Percentiles rank a stretch among this genome's conserved stretches.
Conservation (phyloP, 2,797 vertebrate genomes). For the Phoebastria nigripes region DNA sequence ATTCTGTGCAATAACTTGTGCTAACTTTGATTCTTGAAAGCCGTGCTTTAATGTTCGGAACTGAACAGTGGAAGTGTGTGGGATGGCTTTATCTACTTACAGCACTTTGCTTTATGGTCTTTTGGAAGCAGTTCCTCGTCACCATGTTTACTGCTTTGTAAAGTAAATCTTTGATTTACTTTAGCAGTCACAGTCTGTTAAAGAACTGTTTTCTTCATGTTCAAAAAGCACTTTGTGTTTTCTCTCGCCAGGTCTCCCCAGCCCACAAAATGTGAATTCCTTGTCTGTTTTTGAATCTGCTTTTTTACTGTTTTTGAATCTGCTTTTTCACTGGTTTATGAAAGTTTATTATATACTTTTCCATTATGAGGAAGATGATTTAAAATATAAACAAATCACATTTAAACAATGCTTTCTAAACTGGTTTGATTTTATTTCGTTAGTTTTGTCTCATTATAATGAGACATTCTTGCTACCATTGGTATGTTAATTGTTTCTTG, state of each 20-base stretch:
- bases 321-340: background rate
- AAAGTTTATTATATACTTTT: background rate
- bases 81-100: background rate
- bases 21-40: background rate
- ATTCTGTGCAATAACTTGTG: background rate
- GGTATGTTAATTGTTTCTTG: background rate
- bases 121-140: background rate
- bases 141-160: background rate
- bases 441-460: background rate
- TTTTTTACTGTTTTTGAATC: background rate
- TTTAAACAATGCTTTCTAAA: background rate
- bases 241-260: background rate
- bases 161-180: slow-evolving; percentile 6
- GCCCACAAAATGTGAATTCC: background rate
- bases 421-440: background rate
- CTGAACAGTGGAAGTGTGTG: background rate
- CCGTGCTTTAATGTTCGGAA: accelerated
- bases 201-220: background rate
- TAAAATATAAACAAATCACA: background rate
- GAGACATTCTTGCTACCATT: background rate
- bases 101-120: background rate
- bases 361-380: background rate
- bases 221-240: background rate
- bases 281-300: background rate
- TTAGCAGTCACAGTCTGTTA: background rate